Base-by-base conservation (phyloP, 2,113 vertebrate species). In the Erinaceus europaeus region DNA sequence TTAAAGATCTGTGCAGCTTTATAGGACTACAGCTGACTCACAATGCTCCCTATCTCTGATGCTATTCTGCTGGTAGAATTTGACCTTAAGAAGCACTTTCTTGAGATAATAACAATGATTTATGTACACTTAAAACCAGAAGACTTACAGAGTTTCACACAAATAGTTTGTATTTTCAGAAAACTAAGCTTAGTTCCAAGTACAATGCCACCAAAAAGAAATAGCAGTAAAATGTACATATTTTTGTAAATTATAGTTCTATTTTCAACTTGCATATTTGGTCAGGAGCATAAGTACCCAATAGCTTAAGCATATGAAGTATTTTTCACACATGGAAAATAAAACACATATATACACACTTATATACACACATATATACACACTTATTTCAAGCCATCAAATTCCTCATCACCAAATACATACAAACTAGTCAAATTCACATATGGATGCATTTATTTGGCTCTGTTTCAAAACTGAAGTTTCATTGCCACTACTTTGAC, bases 111-210 rank as follows among this genome's bases (percentile, higher is more conserved):
- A 61, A 53, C 18, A 44, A 75, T 74, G 82, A 78, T 87, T 71
- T 75, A 71, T 27, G 50, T 17, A 6, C 32, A 46, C 25, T 74
- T 29, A 69, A 82, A 86, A 73, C n/a, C 11, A 55, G n/a, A 36
- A 46, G 27, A 55, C 29, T 21, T 57, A 67, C 0, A 64, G 11
- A 42, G 27, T 75, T 48, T 73, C 32, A 83, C 15, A 80, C 6
- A 64, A 80, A 36, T 44, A 81, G 17, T 77, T 62, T 36, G 29
- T 44, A 29, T 78, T 73, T 84, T 77, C 42, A 84, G 27, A 40
- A 86, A 83, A 87, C 81, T 72, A 83, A 92, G 14, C 13, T 59
- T 52, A 9, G 48, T 84, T 73, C 64, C n/a, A 89, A 91, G 52
- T n/a, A 36, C 5, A 34, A 32, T 29, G 1, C 21, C 69, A 40